Evolutionary conservation across 2,888 invertebrate species (phyloP).

Genomic region (Papilio elwesi): DNA sequence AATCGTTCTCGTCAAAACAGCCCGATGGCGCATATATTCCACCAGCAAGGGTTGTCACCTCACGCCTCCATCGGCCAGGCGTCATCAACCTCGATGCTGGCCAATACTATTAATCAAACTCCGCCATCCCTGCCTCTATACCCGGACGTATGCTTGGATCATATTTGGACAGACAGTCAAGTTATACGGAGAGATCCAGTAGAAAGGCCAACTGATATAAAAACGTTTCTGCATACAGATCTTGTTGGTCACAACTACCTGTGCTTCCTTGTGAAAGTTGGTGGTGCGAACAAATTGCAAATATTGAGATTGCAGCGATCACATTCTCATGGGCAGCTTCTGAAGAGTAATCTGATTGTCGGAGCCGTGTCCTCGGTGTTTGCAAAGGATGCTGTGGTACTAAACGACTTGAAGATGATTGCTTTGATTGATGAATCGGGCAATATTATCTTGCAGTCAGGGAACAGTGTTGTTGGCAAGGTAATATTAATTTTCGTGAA

Average conservation of each 20-base stretch:
- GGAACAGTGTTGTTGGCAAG: constrained; percentile 91
- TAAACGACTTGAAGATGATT: constrained; percentile 92
- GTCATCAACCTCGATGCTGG: constrained; percentile 74
- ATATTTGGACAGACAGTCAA: constrained; percentile 93
- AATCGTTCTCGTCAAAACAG: constrained; percentile 71
- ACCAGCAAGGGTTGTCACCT: constrained; percentile 77
- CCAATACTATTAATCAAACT: constrained; percentile 74
- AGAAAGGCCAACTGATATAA: constrained; percentile 71
- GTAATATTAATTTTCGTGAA: constrained; percentile 48
- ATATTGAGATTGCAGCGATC: constrained; percentile 88
- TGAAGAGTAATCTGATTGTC: constrained; percentile 88
- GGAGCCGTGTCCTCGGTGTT: constrained; percentile 88
- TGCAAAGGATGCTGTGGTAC: constrained; percentile 93
- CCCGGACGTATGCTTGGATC: constrained; percentile 94
- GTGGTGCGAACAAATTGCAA: constrained; percentile 82
- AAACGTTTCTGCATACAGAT: constrained; percentile 93
- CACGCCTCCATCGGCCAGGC: constrained; percentile 78
- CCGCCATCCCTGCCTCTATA: constrained; percentile 88
- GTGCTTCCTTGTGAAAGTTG: constrained; percentile 87
- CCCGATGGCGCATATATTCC: constrained; percentile 77
- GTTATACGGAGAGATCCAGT: constrained; percentile 65
- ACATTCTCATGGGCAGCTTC: constrained; percentile 73
- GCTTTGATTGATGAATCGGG: constrained; percentile 92
- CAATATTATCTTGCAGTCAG: constrained; percentile 92
- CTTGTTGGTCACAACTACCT: constrained; percentile 93